Evolutionary conservation across 2,113 vertebrate species (phyloP).

Genomic region (Psittacula cyanocephala): DNA sequence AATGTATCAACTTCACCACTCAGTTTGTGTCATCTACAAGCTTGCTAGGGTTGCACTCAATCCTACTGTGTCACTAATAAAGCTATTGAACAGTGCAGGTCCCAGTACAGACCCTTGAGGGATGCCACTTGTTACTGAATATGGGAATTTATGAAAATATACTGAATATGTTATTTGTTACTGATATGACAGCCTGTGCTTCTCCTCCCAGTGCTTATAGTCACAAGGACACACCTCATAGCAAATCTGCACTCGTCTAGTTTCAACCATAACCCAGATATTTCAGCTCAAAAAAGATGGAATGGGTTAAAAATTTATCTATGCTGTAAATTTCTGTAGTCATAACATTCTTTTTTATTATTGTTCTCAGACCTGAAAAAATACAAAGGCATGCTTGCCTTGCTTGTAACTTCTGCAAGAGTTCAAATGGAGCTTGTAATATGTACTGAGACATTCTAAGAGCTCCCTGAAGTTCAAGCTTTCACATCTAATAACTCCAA

Average conservation of each 20-base stretch:
- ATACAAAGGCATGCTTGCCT: not conserved
- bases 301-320: not conserved
- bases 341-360: not conserved
- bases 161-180: not conserved
- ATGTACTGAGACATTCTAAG: conserved; percentile 39
- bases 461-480: conserved; percentile 45
- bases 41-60: not conserved
- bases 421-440: conserved; percentile 25
- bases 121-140: not conserved
- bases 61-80: not conserved
- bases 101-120: not conserved
- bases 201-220: not conserved
- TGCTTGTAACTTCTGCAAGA: conserved; percentile 17
- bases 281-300: not conserved
- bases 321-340: not conserved
- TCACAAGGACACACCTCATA: not conserved
- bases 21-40: not conserved
- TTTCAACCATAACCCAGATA: not conserved
- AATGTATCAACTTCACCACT: not conserved
- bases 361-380: conserved; percentile 2
- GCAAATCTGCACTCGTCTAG: not conserved
- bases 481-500: conserved; percentile 51
- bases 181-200: not conserved
- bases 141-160: not conserved
- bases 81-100: not conserved